phyloP scores from a whole-genome alignment of 1,140 invertebrate genomes.

The Fopius arisanus region DNA sequence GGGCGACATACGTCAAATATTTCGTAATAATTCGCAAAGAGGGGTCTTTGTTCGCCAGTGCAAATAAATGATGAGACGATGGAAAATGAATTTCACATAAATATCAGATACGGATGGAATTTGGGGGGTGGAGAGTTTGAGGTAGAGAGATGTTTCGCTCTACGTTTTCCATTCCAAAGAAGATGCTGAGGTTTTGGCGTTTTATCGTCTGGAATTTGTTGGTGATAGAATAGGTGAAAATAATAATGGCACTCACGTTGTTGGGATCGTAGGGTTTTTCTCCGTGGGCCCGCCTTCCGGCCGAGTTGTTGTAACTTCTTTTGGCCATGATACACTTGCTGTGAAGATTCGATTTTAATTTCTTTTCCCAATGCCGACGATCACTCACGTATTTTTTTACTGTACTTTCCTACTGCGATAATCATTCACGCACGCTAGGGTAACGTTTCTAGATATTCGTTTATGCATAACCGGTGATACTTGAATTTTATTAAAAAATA shows the following conservation, averaged over 20 bases:
- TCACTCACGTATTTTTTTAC: neutral
- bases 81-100: too few relatives aligned
- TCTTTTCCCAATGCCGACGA: neutral
- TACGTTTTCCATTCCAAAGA: too few relatives aligned
- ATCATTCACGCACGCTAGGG: neutral
- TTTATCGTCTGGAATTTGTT: neutral
- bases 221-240: neutral
- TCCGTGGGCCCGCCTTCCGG: conserved; percentile 46
- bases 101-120: too few relatives aligned
- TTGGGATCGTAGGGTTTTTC: conserved; percentile 59
- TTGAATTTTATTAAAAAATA: neutral
- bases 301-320: conserved; percentile 46
- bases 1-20: neutral
- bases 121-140: neutral
- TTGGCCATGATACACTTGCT: conserved; percentile 43
- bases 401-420: neutral
- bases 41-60: neutral
- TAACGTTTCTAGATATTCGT: neutral
- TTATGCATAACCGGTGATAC: conserved; percentile 3
- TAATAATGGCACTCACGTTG: conserved; percentile 55
- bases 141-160: neutral
- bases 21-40: neutral
- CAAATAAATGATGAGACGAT: neutral
- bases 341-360: neutral
- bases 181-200: neutral